phyloP scores from a whole-genome alignment of 2,888 invertebrate species.

The Keiferia lycopersicella region DNA sequence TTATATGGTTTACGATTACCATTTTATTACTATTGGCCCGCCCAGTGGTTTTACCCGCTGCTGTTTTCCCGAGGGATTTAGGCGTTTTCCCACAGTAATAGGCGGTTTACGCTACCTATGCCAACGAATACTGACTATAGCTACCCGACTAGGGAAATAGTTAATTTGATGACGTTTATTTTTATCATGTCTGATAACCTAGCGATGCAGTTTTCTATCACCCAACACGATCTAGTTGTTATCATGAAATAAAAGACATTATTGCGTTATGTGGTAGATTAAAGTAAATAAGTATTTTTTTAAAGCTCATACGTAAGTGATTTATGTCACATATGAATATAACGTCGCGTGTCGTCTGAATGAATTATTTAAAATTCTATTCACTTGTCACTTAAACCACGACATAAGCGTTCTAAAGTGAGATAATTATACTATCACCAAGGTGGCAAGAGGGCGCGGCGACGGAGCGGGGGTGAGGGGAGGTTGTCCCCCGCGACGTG shows the following conservation, averaged over 20 bases:
- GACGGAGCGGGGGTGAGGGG: conserved; percentile 32
- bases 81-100: no score
- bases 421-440: conserved; percentile 75
- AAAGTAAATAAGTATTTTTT: no score
- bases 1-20: neutral
- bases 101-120: no score
- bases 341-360: neutral
- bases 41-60: neutral
- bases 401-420: conserved; percentile 49
- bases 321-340: neutral
- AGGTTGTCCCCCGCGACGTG: conserved; percentile 64
- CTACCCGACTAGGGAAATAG: no score
- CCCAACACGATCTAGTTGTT: no score
- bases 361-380: neutral
- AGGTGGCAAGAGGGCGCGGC: conserved; percentile 49
- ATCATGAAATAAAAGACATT: no score
- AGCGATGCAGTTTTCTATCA: no score
- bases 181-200: no score
- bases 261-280: no score
- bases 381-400: conserved; percentile 36
- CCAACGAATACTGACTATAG: no score
- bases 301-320: neutral
- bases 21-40: neutral
- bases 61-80: no score
- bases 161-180: no score